phyloP scores from a whole-genome alignment of 1,140 invertebrate genomes.

The Coenobita brevimanus region DNA sequence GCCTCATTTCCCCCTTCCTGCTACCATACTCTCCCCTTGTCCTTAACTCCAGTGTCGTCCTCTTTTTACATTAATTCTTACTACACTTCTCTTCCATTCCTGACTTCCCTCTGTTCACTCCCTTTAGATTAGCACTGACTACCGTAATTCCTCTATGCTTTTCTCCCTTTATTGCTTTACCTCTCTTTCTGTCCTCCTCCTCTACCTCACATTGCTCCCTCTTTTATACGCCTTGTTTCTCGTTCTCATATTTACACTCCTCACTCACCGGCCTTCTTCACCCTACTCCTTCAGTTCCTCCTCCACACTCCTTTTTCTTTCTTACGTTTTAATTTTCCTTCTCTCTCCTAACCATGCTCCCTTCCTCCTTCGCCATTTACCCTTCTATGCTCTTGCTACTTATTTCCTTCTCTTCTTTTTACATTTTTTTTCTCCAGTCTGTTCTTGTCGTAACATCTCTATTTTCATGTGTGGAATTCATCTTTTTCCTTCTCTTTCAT shows the following conservation, averaged over 20 bases:
- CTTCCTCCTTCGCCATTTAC: too few relatives aligned
- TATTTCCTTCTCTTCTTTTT: not conserved
- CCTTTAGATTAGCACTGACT: too few relatives aligned
- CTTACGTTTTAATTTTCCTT: too few relatives aligned
- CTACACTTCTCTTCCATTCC: not conserved
- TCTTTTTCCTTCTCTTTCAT: not conserved
- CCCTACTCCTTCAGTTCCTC: not conserved
- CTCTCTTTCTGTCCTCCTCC: too few relatives aligned
- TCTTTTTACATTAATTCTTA: not conserved
- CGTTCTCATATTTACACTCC: not conserved
- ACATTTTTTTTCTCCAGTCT: conserved; percentile 1
- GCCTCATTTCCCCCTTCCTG: not conserved
- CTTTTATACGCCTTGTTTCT: too few relatives aligned
- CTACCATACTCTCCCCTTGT: conserved; percentile 5
- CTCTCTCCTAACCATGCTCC: too few relatives aligned
- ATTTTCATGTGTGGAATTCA: not conserved
- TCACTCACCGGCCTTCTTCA: not conserved
- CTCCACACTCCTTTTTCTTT: not conserved
- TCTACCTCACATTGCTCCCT: not conserved
- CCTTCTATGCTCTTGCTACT: not conserved
- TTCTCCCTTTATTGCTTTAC: too few relatives aligned
- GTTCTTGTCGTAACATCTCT: not conserved
- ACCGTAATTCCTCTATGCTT: too few relatives aligned
- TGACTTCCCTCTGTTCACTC: not conserved
- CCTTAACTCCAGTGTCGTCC: not conserved